A percentile compares a stretch with the other conserved stretches of the same genome.
These are phyloP conservation scores for Epistrophe grossulariae DNA, from an alignment of 2,888 invertebrate species.

Conservation along the genomic window DNA sequence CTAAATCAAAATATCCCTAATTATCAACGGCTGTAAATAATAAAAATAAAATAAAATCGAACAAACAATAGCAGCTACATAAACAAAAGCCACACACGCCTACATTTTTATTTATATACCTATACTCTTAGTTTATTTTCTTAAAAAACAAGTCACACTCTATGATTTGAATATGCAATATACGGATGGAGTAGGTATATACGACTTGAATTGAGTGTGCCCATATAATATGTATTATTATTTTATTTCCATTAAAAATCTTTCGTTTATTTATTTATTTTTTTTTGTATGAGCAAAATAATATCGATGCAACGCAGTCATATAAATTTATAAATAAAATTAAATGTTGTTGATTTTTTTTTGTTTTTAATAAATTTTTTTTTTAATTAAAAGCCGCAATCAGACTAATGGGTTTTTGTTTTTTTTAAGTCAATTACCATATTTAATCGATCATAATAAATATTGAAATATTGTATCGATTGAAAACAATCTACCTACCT, in stretches of 20 bases:
- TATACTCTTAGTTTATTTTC: background rate
- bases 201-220: background rate
- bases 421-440: conserved; percentile 50
- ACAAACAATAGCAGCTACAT: background rate
- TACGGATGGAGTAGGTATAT: background rate
- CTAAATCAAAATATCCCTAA: conserved; percentile 14
- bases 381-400: conserved; percentile 59
- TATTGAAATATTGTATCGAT: background rate
- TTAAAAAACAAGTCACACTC: background rate
- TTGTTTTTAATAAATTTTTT: background rate
- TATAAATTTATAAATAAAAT: background rate
- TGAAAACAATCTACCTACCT: no score
- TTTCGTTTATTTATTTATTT: background rate
- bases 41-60: background rate
- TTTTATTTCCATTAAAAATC: conserved; percentile 15
- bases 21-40: conserved; percentile 13
- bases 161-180: conserved; percentile 14
- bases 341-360: background rate
- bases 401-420: conserved; percentile 23
- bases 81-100: background rate
- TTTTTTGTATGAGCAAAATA: conserved; percentile 14
- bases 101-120: background rate
- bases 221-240: background rate
- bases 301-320: background rate
- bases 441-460: conserved; percentile 45